These are phyloP conservation scores for Lampris incognitus DNA, from an alignment of 2,113 vertebrate species.

Conservation along the genomic window DNA sequence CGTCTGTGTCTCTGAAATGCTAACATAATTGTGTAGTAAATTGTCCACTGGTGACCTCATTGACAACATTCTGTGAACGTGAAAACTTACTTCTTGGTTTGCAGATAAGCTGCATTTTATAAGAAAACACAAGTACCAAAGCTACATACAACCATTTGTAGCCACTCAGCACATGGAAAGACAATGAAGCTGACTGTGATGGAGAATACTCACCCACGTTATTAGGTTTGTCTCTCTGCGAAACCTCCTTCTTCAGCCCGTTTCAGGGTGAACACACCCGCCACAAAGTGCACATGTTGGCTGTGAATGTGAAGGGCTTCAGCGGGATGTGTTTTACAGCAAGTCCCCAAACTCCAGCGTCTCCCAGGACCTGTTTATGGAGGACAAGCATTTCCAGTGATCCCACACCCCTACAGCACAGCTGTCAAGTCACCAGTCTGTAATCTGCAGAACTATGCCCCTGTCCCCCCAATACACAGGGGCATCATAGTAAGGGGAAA, in stretches of 20 bases:
- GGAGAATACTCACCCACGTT: not conserved
- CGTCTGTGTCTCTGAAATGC: no score
- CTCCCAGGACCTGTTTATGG: conserved; percentile 17
- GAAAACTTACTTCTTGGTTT: no score
- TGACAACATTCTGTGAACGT: no score
- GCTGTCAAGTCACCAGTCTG: not conserved
- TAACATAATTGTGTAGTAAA: no score
- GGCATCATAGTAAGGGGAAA: no score
- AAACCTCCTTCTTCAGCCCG: not conserved
- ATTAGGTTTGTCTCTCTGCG: not conserved
- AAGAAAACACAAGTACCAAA: no score
- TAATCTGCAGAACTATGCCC: no score
- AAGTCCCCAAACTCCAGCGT: not conserved
- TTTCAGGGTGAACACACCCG: not conserved
- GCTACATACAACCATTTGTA: not conserved
- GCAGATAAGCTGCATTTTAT: no score
- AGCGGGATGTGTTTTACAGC: conserved; percentile 32
- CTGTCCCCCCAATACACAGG: no score
- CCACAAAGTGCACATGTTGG: conserved; percentile 19
- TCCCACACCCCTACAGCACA: not conserved
- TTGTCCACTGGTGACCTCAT: no score
- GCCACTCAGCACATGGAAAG: not conserved
- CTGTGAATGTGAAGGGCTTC: conserved; percentile 12
- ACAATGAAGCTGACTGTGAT: not conserved
- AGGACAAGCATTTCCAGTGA: conserved; percentile 3